Conservation (phyloP, 2,888 invertebrate genomes). For the Polydrusus pterygomalis region DNA sequence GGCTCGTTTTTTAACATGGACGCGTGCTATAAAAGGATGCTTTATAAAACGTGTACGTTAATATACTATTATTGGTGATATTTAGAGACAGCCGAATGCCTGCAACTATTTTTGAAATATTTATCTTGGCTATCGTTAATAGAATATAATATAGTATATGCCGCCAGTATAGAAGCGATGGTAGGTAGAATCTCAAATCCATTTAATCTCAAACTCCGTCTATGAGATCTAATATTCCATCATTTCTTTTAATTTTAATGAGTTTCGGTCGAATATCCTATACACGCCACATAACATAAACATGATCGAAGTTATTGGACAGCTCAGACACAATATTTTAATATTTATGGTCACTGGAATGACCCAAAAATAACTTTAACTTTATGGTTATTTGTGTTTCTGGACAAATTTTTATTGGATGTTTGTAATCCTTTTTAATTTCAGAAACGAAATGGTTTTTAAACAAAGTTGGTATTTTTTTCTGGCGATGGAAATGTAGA, state of each 20-base stretch:
- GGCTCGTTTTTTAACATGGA: no score
- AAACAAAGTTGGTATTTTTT: slow-evolving; percentile 5
- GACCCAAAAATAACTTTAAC: slow-evolving; percentile 36
- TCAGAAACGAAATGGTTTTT: slow-evolving; percentile 9
- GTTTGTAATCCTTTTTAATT: slow-evolving; percentile 35
- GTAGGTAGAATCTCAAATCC: no score
- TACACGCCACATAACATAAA: slow-evolving; percentile 47
- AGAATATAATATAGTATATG: no score
- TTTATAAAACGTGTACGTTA: no score
- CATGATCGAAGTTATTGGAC: slow-evolving; percentile 52
- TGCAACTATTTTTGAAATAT: no score
- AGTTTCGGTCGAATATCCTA: slow-evolving; percentile 36
- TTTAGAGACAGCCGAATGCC: no score
- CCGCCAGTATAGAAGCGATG: no score
- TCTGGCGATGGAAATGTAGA: no score
- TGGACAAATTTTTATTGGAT: slow-evolving; percentile 44
- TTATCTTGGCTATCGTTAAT: no score
- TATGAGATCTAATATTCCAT: slow-evolving; percentile 14
- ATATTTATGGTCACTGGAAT: slow-evolving; percentile 45
- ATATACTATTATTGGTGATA: no score
- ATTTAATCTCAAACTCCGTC: neutral
- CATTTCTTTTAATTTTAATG: slow-evolving; percentile 37
- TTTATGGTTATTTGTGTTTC: slow-evolving; percentile 43
- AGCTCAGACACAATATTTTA: slow-evolving; percentile 53
- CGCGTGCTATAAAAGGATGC: no score